Conservation (phyloP, 2,797 vertebrate species). For the Melanotaenia trifasciata region DNA sequence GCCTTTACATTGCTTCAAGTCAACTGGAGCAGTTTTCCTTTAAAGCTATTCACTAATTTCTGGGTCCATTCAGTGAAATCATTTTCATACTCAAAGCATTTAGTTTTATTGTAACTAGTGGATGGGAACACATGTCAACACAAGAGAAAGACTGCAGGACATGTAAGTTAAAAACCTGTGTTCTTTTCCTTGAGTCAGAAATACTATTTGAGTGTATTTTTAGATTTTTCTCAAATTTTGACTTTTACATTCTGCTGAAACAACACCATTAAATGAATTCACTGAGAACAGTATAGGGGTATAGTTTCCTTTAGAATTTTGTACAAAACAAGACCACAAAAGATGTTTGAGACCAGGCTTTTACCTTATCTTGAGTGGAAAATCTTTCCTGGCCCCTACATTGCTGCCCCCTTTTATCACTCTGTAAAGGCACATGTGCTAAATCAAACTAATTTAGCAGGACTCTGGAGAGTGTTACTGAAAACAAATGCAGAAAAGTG, state of each 20-base stretch:
- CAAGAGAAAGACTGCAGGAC: not conserved
- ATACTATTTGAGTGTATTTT: not conserved
- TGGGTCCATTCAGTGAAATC: not conserved
- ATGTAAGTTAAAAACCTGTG: not conserved
- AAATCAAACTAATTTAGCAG: slow-evolving; percentile 28
- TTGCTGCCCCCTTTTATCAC: slow-evolving; percentile 34
- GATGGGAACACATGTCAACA: not conserved
- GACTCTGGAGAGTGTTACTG: slow-evolving; percentile 26
- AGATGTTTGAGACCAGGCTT: slow-evolving; percentile 29
- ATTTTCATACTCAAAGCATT: not conserved
- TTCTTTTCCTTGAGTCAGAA: not conserved
- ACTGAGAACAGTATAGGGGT: not conserved
- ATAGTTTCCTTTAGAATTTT: not conserved
- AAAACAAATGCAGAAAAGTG: slow-evolving; percentile 49
- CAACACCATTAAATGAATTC: too few relatives aligned
- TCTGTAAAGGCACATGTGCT: slow-evolving; percentile 34
- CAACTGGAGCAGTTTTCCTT: not conserved
- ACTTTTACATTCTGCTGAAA: not conserved
- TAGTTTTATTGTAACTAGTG: not conserved
- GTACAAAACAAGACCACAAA: slow-evolving; percentile 8
- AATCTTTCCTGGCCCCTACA: slow-evolving; percentile 42
- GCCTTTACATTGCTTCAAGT: not conserved
- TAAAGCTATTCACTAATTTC: not conserved
- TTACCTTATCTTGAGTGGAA: slow-evolving; percentile 48
- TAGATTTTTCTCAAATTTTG: not conserved